Percentiles rank a stretch among this genome's conserved stretches.
Conservation (phyloP, 1,140 invertebrate species). For the Telenomus remus region DNA sequence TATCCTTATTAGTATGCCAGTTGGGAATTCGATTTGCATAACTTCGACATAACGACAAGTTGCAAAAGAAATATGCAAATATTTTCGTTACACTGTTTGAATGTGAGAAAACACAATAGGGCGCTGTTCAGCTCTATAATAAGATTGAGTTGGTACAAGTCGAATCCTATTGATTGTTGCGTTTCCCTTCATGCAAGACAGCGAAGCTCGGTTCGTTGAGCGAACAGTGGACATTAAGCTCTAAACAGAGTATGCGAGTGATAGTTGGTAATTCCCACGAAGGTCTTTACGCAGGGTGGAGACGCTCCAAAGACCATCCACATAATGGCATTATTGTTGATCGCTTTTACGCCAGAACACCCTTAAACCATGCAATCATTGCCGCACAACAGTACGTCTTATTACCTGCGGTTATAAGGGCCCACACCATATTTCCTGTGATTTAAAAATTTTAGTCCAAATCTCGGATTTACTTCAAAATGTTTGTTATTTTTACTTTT, state of each 20-base stretch:
- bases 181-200: conserved; percentile 41
- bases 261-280: conserved; percentile 62
- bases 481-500: too few species aligned
- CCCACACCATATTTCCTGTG: conserved; percentile 42
- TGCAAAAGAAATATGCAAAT: conserved; percentile 3
- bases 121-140: conserved; percentile 39
- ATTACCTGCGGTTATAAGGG: conserved; percentile 62
- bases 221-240: conserved; percentile 60
- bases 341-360: conserved; percentile 61
- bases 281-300: conserved; percentile 42
- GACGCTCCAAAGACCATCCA: conserved; percentile 49
- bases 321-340: conserved; percentile 66
- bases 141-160: conserved; percentile 51
- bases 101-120: conserved; percentile 28
- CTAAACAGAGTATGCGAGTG: conserved; percentile 64
- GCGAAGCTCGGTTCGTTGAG: conserved; percentile 42
- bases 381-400: conserved; percentile 63
- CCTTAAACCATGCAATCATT: conserved; percentile 66
- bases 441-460: conserved; percentile 37
- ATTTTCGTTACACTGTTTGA: conserved; percentile 9
- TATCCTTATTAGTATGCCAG: too few species aligned
- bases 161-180: conserved; percentile 51
- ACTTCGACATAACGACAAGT: too few species aligned
- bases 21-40: too few species aligned
- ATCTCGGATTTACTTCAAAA: not conserved